These are phyloP conservation scores for Acipenser transmontanus DNA, from an alignment of 2,797 vertebrate genomes.

Conservation along the genomic window DNA sequence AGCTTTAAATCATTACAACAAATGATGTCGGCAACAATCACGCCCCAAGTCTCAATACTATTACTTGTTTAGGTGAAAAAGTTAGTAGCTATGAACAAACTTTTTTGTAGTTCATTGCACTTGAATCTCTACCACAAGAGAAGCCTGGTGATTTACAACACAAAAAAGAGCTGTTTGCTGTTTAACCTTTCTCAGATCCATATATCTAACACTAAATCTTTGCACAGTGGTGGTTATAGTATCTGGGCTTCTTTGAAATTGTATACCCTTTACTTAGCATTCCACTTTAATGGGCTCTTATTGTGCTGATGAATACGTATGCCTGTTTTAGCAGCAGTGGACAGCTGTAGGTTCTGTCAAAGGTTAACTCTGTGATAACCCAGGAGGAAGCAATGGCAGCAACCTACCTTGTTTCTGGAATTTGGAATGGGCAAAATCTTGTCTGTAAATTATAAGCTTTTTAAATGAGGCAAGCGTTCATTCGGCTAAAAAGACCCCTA, in stretches of 20 bases:
- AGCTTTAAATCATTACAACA: no score
- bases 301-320: conserved; percentile 1
- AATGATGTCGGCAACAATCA: no score
- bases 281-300: conserved; percentile 11
- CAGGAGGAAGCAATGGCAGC: conserved; percentile 2
- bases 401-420: conserved; percentile 2
- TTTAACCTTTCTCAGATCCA: background rate
- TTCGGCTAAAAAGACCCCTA: background rate
- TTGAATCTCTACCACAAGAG: no score
- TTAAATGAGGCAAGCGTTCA: background rate
- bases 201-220: conserved; percentile 2
- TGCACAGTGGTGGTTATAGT: background rate
- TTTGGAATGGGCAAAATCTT: background rate
- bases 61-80: no score
- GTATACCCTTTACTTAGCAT: conserved; percentile 18
- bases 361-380: conserved; percentile 7
- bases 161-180: no score
- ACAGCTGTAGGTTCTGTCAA: conserved; percentile 10
- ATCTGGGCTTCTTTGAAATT: conserved; percentile 15
- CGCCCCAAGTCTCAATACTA: no score
- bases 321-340: conserved; percentile 8
- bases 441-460: background rate
- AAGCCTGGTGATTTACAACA: no score
- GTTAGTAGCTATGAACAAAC: no score
- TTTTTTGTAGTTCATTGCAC: no score